Evolutionary conservation across 2,888 invertebrate species (phyloP).

Genomic region (Tinea pellionella): DNA sequence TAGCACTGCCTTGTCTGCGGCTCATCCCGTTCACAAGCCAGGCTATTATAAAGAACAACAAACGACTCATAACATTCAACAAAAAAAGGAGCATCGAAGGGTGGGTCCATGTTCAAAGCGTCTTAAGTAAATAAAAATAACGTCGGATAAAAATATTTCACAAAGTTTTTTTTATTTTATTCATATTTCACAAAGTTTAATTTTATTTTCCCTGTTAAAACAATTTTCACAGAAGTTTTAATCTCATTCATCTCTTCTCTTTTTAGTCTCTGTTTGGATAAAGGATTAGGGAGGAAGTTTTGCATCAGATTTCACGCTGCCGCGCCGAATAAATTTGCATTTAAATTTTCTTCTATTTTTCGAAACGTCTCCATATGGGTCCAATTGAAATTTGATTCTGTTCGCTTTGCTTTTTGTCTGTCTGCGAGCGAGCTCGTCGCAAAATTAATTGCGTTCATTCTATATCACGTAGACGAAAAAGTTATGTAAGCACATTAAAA

Average conservation of each 20-base stretch:
- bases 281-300: conserved; percentile 10
- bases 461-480: background rate
- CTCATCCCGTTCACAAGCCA: too few species aligned
- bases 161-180: background rate
- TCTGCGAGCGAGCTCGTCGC: background rate
- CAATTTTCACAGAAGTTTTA: background rate
- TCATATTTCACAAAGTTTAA: background rate
- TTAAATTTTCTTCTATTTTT: background rate
- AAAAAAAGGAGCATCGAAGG: background rate
- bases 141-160: background rate
- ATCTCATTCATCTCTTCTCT: conserved; percentile 2
- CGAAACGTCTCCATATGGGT: background rate
- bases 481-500: too few species aligned
- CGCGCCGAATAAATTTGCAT: conserved; percentile 11
- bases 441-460: background rate
- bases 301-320: background rate
- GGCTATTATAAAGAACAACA: too few species aligned
- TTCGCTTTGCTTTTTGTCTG: background rate
- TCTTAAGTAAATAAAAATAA: background rate
- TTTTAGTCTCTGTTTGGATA: conserved; percentile 2
- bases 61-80: too few species aligned
- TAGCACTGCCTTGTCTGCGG: too few species aligned
- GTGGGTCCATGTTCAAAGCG: background rate
- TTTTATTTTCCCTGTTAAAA: background rate
- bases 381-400: conserved; percentile 3